Evolutionary conservation across 2,888 invertebrate species (phyloP).

Genomic region (Ormyrus rosae): DNA sequence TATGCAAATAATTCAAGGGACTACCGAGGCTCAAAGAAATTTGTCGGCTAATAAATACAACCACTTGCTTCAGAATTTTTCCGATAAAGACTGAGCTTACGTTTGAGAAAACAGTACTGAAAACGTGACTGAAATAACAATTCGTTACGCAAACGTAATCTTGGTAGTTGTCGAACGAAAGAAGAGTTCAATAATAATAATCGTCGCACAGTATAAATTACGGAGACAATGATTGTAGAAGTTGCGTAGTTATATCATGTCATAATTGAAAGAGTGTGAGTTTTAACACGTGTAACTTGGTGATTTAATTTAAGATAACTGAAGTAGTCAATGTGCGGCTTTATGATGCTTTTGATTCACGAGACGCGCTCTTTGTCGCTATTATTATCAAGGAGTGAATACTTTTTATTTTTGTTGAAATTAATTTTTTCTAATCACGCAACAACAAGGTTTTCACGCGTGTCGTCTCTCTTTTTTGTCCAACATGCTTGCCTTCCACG

Average conservation of each 20-base stretch:
- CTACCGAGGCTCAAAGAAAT: conserved; percentile 38
- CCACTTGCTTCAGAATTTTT: conserved; percentile 8
- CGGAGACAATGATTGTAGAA: conserved; percentile 12
- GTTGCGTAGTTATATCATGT: conserved; percentile 32
- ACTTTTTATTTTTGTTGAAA: conserved; percentile 52
- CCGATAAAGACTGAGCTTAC: conserved; percentile 8
- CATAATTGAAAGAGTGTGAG: conserved; percentile 38
- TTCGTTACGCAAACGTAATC: background rate
- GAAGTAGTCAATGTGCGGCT: conserved; percentile 60
- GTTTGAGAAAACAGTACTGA: background rate
- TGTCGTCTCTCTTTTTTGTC: conserved; percentile 65
- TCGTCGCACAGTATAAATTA: conserved; percentile 17
- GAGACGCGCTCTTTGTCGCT: conserved; percentile 45
- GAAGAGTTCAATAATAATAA: conserved; percentile 9
- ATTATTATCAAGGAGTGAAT: conserved; percentile 12
- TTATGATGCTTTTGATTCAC: conserved; percentile 47
- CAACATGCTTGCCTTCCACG: conserved; percentile 73
- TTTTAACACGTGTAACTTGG: conserved; percentile 29
- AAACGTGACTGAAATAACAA: background rate
- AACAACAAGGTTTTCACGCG: conserved; percentile 67
- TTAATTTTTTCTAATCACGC: conserved; percentile 53
- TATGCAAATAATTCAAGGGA: no score
- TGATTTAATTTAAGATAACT: conserved; percentile 29
- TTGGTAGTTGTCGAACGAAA: conserved; percentile 14
- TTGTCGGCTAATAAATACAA: conserved; percentile 12